Base-by-base conservation (phyloP, 2,888 invertebrate species). In the Ametastegia equiseti region DNA sequence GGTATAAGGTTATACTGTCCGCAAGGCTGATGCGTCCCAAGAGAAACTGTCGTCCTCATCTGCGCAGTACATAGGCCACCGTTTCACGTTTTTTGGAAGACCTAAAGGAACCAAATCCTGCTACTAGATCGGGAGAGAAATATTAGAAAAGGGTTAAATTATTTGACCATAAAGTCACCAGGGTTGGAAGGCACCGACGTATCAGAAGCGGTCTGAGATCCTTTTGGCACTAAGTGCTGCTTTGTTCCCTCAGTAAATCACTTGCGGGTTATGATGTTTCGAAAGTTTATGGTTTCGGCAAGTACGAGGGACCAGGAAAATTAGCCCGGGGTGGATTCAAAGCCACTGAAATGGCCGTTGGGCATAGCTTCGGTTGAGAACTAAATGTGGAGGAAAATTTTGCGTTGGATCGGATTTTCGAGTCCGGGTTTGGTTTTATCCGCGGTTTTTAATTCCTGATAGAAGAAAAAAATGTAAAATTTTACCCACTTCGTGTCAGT, bases 271-370 rank as follows among this genome's bases (percentile, higher is more conserved):
- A 27, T 33, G 80, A 80, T 80, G 67, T 80, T 80, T 80, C 65
- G 50, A 71, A 54, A 47, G 80, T 80, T 80, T 71, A 80, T 69
- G 80, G 80, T 80, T 67, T 80, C 73, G 45, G 27, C 27, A 30
- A 71, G 45, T 47, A n/a, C 33, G n/a, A 15, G 50, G 54, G 63
- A 6, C 27, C 11, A 36, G n/a, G n/a, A n/a, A n/a, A n/a, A n/a
- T n/a, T n/a, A n/a, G n/a, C 63, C 33, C 9, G 33, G 27, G 63
- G 30, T 15, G 7, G 30, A n/a, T 30, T 33, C 36, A 15, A 33
- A 63, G n/a, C 6, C 15, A 33, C 7, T 33, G 33, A 63, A 15
- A 54, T 54, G 54, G 54, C 54, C 23, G 54, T 7, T 54, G 23
- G 23, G 54, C n/a, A n/a, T n/a, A n/a, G n/a, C n/a, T n/a, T n/a